Evolutionary conservation across 2,797 vertebrate species (phyloP), one percentile per base, ranked within the genome.

Genomic region (Arrhamphus sclerolepis): DNA sequence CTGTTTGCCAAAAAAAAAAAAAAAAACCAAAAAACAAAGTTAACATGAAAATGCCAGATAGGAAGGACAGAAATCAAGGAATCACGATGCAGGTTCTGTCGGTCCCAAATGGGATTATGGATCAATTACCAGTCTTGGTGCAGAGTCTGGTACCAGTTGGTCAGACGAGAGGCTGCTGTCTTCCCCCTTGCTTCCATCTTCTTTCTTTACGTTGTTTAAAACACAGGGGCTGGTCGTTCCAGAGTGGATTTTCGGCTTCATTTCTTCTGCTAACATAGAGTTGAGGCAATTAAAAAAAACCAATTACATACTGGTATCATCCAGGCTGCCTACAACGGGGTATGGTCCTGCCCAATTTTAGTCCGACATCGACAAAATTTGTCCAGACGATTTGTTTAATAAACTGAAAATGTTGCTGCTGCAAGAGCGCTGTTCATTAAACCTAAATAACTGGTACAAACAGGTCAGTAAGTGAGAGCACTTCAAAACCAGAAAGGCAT

Each of bases 71-170:
- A 18, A 29, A 57, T 68, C 26, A 68, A 66, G 61, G 48, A 46
- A n/a, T 14, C 54, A 29, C n/a, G 22, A 29, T 52, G 46, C 44
- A 72, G 51, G n/a, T 61, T 52, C 2, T 42, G 16, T 70, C 62
- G 49, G 47, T 56, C 41, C 62, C 34, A 50, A 42, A 56, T 38
- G 19, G 19, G 26, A 47, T 49, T 6, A 17, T 6, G 20, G 60
- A 61, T 18, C 21, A 65, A 53, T 90, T 86, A 94, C 93, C 87
- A 49, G 80, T 9, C 70, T 78, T 14, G 69, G 67, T 41, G 86
- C 79, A 44, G 82, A 82, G 73, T 92, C 87, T n/a, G 91, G 90
- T 40, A 89, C 86, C 78, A 91, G 61, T 75, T 92, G 91, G 86
- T 93, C 90, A 11, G 89, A 81, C 1, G 73, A 83, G 21, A 82